Evolutionary conservation across 2,888 invertebrate species (phyloP).

Genomic region (Phragmatobia fuliginosa): DNA sequence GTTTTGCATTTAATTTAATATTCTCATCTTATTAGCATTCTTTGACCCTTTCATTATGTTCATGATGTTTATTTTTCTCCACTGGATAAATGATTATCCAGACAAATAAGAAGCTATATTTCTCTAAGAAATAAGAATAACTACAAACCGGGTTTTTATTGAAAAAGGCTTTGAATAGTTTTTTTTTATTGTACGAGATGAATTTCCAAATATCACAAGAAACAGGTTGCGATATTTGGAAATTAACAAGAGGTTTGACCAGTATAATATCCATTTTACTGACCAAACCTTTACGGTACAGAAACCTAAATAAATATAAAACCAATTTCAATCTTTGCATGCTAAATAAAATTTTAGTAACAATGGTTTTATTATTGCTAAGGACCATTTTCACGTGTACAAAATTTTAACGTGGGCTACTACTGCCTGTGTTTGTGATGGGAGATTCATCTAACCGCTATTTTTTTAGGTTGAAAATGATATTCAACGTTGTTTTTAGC

Average conservation of each 20-base stretch:
- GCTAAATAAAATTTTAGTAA: neutral
- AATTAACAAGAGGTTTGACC: too few species aligned
- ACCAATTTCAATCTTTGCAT: neutral
- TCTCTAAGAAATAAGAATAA: neutral
- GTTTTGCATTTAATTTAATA: slow-evolving; percentile 4
- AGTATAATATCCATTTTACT: too few species aligned
- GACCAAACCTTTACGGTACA: neutral
- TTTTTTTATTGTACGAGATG: too few species aligned
- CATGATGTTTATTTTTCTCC: neutral
- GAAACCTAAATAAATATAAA: neutral
- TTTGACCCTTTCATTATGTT: neutral
- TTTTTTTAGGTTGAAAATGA: neutral
- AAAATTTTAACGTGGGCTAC: neutral
- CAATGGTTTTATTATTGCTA: neutral
- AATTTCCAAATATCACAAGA: neutral
- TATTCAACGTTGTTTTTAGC: slow-evolving; percentile 2
- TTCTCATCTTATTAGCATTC: slow-evolving; percentile 1
- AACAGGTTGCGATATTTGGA: too few species aligned
- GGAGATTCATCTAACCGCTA: neutral
- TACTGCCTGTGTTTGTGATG: neutral
- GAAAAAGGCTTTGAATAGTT: too few species aligned
- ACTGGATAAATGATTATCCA: neutral
- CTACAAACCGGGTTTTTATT: neutral
- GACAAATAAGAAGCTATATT: neutral
- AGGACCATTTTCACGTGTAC: neutral